Evolutionary conservation across 2,113 vertebrate genomes (phyloP), one percentile per base, ranked within the genome.

Genomic region (Lasiurus borealis): DNA sequence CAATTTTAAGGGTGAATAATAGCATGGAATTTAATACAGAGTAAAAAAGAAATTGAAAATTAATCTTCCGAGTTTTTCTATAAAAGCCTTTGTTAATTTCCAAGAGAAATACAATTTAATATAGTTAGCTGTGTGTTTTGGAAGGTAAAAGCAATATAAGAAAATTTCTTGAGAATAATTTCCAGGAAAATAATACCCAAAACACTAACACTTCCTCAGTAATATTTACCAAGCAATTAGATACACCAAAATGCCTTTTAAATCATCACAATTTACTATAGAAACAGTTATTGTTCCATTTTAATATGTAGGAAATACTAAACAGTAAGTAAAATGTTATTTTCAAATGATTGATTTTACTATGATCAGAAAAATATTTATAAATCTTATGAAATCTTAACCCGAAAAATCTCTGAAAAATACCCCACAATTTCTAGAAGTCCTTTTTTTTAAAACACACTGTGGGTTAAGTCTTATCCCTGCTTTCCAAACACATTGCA

Each of bases 291-390:
- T 34, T 23, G 31, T 86, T 89, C 21, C 66, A n/a, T 76, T 87
- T 75, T 85, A 69, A 68, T 57, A 77, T 48, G 18, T 1, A 69
- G 54, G 68, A 16, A 64, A 36, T 57, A 16, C 15, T 64, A 86
- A 59, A 40, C 3, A 85, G 57, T 54, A 71, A 76, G 76, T 48
- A 34, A 78, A 86, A n/a, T 73, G 0, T 21, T 57, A 44, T 75
- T 95, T 96, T 76, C 4, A 8, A 89, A 19, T 44, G 92, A 91
- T 76, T 66, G 6, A 73, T 44, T 95, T 75, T 96, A 3, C 40
- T 89, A 18, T 50, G 10, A 31, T 0, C 12, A 82, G 29, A 82
- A 71, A 75, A 31, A 76, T 54, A 18, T 48, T 16, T 95, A 46
- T 78, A 80, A 86, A 64, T 46, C 8, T 59, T 7, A 66, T 54